Conservation (phyloP, 35 echinoderm and acorn worm species). For the Lytechinus variegatus region DNA sequence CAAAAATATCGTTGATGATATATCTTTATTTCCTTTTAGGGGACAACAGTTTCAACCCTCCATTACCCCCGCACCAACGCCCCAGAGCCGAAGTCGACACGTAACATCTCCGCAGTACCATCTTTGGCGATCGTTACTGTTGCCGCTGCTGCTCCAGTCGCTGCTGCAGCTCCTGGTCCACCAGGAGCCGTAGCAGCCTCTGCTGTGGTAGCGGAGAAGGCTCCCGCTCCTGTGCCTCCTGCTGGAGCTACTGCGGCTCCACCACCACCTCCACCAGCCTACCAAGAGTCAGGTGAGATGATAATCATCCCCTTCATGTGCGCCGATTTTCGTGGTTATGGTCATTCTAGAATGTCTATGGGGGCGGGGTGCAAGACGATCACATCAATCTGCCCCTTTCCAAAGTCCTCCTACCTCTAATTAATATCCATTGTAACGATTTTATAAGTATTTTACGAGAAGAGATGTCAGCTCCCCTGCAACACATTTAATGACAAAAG, state of each 20-base stretch:
- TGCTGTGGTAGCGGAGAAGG: conserved; percentile 23
- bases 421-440: too few species aligned
- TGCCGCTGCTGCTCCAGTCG: neutral
- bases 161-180: neutral
- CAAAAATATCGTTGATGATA: too few species aligned
- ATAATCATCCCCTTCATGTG: neutral
- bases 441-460: too few species aligned
- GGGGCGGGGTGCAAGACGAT: too few species aligned
- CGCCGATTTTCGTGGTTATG: too few species aligned
- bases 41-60: neutral
- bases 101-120: neutral
- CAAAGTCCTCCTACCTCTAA: too few species aligned
- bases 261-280: neutral
- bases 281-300: neutral
- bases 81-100: neutral
- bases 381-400: too few species aligned
- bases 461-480: too few species aligned
- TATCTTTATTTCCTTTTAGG: neutral
- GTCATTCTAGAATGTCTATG: too few species aligned
- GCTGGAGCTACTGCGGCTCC: neutral
- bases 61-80: conserved; percentile 18
- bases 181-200: neutral
- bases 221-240: conserved; percentile 18
- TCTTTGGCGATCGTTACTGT: neutral
- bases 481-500: too few species aligned